Conservation (phyloP, 2,797 vertebrate species). For the Allobates femoralis region DNA sequence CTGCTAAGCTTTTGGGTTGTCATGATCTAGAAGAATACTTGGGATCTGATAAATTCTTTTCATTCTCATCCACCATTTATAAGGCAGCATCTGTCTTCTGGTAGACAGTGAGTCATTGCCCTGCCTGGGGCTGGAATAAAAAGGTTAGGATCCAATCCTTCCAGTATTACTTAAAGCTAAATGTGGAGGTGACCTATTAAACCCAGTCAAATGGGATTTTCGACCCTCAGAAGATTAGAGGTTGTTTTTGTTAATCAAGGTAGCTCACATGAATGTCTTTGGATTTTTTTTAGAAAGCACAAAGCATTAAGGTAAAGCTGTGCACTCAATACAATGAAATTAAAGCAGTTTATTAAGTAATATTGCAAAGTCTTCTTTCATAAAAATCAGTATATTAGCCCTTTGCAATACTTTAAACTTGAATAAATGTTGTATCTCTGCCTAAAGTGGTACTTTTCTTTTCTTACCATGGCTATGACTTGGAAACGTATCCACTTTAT, state of each 20-base stretch:
- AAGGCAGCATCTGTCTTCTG: conserved; percentile 66
- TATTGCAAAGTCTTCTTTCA: neutral
- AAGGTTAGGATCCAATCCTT: conserved; percentile 51
- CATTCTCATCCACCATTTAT: conserved; percentile 52
- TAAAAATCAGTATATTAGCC: neutral
- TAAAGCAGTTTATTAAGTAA: conserved; percentile 29
- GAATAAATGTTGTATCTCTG: neutral
- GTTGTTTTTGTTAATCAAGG: conserved; percentile 50
- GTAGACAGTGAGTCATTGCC: conserved; percentile 70
- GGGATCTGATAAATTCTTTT: conserved; percentile 55
- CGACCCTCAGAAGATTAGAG: conserved; percentile 69
- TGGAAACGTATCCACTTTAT: neutral
- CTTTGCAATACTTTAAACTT: neutral
- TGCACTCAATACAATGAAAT: conserved; percentile 19
- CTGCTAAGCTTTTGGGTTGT: conserved; percentile 29
- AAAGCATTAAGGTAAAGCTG: neutral
- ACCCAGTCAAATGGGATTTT: conserved; percentile 67
- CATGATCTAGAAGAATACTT: conserved; percentile 40
- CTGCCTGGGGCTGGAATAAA: conserved; percentile 56
- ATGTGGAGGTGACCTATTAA: conserved; percentile 75
- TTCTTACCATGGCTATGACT: neutral
- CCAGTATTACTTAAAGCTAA: conserved; percentile 64
- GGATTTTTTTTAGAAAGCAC: conserved; percentile 24
- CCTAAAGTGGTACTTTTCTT: neutral
- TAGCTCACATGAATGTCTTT: conserved; percentile 12